These are phyloP conservation scores for Drosophila heteroneura DNA, from an alignment of 2,888 invertebrate genomes.

Conservation along the genomic window DNA sequence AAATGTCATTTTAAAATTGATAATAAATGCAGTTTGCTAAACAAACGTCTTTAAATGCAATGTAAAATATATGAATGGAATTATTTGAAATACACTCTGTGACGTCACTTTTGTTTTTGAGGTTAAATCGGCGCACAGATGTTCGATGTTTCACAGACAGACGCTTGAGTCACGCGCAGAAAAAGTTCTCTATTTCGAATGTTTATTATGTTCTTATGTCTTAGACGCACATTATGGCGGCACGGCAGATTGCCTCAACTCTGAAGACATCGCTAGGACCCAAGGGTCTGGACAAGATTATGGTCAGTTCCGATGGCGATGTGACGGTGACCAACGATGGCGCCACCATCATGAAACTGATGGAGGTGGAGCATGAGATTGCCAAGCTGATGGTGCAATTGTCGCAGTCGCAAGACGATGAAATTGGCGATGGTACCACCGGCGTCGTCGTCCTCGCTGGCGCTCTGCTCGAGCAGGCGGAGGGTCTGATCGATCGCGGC, in stretches of 20 bases:
- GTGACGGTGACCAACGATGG: conserved; percentile 99
- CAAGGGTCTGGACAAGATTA: conserved; percentile 98
- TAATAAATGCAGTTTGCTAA: background rate
- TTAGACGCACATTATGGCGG: conserved; percentile 99
- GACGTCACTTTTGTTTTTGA: conserved; percentile 65
- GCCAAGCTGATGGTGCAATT: conserved; percentile 99
- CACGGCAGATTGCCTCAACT: conserved; percentile 95
- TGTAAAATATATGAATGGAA: background rate
- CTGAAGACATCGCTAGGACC: conserved; percentile 98
- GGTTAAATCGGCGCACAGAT: conserved; percentile 79
- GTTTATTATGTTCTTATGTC: conserved; percentile 62
- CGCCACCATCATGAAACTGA: conserved; percentile 98
- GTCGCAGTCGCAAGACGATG: conserved; percentile 99
- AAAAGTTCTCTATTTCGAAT: conserved; percentile 10
- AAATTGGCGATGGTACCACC: conserved; percentile 99
- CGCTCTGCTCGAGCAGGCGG: conserved; percentile 97
- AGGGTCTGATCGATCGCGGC: conserved; percentile 95
- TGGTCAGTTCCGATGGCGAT: conserved; percentile 98
- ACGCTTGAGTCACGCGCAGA: conserved; percentile 77
- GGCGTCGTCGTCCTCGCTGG: conserved; percentile 95
- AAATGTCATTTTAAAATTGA: background rate
- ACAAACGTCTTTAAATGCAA: background rate
- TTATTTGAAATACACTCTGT: conserved; percentile 10
- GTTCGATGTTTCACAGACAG: conserved; percentile 41
- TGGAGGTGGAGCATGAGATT: conserved; percentile 99